phyloP scores from a whole-genome alignment of 2,113 vertebrate species.

The Saiga tatarica region DNA sequence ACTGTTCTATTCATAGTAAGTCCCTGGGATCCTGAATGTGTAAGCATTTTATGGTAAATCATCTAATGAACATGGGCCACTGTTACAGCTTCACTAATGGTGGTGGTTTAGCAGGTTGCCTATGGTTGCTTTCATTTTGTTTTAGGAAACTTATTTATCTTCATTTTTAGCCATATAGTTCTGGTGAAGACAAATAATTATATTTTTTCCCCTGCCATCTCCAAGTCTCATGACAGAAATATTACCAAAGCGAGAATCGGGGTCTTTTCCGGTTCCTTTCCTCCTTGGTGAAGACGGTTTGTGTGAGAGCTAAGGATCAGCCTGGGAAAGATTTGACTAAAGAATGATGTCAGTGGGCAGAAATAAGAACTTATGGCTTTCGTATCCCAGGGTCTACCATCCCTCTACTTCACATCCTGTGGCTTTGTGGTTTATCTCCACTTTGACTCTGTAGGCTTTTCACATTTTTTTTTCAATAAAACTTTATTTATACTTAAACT shows the following conservation, averaged over 20 bases:
- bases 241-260: not conserved
- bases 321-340: not conserved
- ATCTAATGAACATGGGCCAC: not conserved
- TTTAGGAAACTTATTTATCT: not conserved
- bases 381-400: not conserved
- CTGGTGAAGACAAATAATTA: not conserved
- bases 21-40: not conserved
- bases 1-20: not conserved
- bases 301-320: not conserved
- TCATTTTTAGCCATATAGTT: not conserved
- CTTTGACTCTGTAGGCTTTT: not conserved
- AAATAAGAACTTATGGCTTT: not conserved
- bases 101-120: not conserved
- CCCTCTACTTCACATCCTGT: not conserved
- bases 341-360: not conserved
- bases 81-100: not conserved
- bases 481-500: not conserved
- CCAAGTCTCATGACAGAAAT: not conserved
- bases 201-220: not conserved
- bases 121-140: not conserved
- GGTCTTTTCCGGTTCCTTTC: not conserved
- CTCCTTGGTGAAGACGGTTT: not conserved
- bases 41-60: not conserved
- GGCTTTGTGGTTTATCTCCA: not conserved
- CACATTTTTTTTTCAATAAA: not conserved